Percentiles rank a stretch among this genome's conserved stretches.
phyloP scores from a whole-genome alignment of 2,888 invertebrate species.

The Diaperis boleti region DNA sequence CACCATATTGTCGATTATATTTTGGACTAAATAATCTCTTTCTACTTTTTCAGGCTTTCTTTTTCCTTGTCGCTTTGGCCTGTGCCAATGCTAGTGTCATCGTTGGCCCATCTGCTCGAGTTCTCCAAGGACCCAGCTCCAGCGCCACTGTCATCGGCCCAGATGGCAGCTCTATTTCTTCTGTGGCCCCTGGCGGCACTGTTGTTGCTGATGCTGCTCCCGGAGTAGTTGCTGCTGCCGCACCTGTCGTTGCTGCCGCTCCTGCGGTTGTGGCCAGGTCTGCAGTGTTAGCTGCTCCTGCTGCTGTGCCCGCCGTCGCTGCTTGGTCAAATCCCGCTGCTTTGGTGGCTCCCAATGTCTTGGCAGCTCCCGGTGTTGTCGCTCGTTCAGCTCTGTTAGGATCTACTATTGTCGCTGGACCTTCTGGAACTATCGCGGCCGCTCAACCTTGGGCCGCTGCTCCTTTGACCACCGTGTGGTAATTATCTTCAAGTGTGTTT shows the following conservation, averaged over 20 bases:
- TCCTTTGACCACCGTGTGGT: too few species aligned
- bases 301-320: constrained; percentile 5
- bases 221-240: constrained; percentile 47
- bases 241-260: constrained; percentile 37
- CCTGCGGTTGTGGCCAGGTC: constrained; percentile 29
- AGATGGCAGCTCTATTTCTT: constrained; percentile 33
- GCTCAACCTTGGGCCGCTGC: too few species aligned
- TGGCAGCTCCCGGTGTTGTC: too few species aligned
- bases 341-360: constrained; percentile 5
- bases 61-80: constrained; percentile 54
- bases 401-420: too few species aligned
- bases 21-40: too few species aligned
- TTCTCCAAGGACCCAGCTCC: constrained; percentile 37
- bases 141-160: constrained; percentile 29
- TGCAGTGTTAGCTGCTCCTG: too few species aligned
- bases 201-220: constrained; percentile 58
- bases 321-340: constrained; percentile 8
- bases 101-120: constrained; percentile 38
- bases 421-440: too few species aligned
- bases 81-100: constrained; percentile 50
- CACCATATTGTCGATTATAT: too few species aligned
- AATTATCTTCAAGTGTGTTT: too few species aligned
- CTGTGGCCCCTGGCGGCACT: constrained; percentile 46
- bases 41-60: constrained; percentile 48
- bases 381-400: too few species aligned